Base-by-base conservation (phyloP, 2,797 vertebrate species). In the Poliocrania exsul region DNA sequence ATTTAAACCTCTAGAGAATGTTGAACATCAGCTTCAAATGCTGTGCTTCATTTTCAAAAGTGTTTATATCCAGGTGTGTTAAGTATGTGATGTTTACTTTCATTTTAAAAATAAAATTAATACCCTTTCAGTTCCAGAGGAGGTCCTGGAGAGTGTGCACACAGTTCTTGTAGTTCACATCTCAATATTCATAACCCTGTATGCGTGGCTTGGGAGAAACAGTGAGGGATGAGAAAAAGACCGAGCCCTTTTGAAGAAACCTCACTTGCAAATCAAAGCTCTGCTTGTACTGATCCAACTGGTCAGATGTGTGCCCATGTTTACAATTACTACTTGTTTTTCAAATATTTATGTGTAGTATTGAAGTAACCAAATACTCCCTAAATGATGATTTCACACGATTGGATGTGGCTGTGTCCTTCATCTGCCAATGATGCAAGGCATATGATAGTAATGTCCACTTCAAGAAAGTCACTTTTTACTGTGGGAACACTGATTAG, bases 41-140 rank as follows among this genome's bases (percentile, higher is more conserved):
- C 47, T 69, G 29, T 61, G 29, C 47, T 65, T 79, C 64, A 16
- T 79, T 91, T 91, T 79, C 56, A 40, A 56, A 87, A 40, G 28
- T 72, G 13, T 21, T 62, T 80, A 9, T 84, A 15, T 71, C 64
- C 13, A 16, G 10, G 5, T 44, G 5, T 74, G 16, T 50, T 67
- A 44, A 49, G 16, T 60, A 37, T 53, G 33, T 42, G 53, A 64
- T 53, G 25, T 47, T 57, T 60, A 50, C 28, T 81, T 83, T 86
- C 10, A 20, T 77, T 86, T 86, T 26, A 26, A 61, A 86, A 62
- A 78, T 31, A 56, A 51, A 53, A 14, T 28, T 46, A 49, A 73
- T 73, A 28, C 38, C 6, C 23, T 85, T 67, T 72, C 6, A 25
- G 31, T 61, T 80, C 16, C 47, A 72, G 51, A 44, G 44, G 8